A percentile compares a stretch with the other conserved stretches of the same genome.
Evolutionary conservation across 1,140 invertebrate species (phyloP).

Genomic region (Nymphalis io): DNA sequence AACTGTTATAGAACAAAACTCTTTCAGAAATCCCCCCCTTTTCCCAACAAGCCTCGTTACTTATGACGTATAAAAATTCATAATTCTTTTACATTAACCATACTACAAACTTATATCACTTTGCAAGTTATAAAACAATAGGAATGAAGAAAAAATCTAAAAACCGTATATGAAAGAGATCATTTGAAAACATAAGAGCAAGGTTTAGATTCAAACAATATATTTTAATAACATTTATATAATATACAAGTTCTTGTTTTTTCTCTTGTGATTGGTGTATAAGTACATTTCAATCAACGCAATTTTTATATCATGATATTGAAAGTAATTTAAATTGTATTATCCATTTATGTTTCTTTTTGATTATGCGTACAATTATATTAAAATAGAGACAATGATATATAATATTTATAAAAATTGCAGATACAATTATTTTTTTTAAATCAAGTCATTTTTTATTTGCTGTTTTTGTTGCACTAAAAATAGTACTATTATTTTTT

Average conservation of each 20-base stretch:
- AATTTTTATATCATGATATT: not conserved
- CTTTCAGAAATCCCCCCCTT: not conserved
- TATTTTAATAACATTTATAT: not conserved
- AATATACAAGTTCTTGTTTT: not conserved
- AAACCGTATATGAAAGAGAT: constrained; percentile 20
- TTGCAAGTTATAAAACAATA: not conserved
- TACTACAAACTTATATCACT: not conserved
- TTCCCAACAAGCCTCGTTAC: not conserved
- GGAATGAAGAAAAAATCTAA: constrained; percentile 11
- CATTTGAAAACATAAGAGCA: constrained; percentile 22
- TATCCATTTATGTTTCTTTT: not conserved
- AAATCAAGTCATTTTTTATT: not conserved
- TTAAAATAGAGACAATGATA: not conserved
- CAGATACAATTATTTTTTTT: not conserved
- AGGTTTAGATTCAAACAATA: not conserved
- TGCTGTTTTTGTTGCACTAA: not conserved
- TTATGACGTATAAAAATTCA: not conserved
- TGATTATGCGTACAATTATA: not conserved
- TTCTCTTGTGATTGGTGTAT: constrained; percentile 2
- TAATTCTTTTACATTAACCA: not conserved
- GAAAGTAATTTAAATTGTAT: not conserved
- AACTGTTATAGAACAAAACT: no score
- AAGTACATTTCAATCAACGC: constrained; percentile 8
- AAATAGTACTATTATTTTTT: no score
- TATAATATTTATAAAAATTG: not conserved